Base-by-base conservation (phyloP, 2,888 invertebrate genomes). In the Epirrita christyi region DNA sequence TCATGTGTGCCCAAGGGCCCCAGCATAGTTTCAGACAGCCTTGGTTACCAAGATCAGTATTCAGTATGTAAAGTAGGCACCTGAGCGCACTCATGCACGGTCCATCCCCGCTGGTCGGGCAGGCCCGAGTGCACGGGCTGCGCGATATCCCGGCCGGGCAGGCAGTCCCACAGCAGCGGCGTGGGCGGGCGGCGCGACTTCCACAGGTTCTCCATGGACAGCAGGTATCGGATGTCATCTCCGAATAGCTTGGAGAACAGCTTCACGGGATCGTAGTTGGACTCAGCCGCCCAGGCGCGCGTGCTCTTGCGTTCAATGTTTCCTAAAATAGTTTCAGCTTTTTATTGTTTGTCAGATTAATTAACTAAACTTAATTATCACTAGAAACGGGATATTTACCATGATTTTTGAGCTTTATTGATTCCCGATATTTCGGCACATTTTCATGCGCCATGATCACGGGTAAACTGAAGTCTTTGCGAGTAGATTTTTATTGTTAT, bases 141-240 rank as follows among this genome's bases (percentile, higher is more conserved):
- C 11, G 88, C 53, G 1, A 73, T 86, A 66, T 93, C 93, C 75
- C 93, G 90, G 46, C 94, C 92, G 0, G 94, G 93, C 48, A 96
- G 88, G 55, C 93, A 92, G 41, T 94, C 92, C 95, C 96, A 97
- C 40, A 93, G 89, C 42, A 98, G 83, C 0, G 98, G 98, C 1
- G 93, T 94, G 0, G 99, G 99, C 0, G 97, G 94, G 68, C 95
- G 94, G 28, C 99, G 94, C 57, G 95, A 96, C 85, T 97, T 97
- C 99, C 99, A 99, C 51, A 99, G 90, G 80, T 98, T 97, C 70
- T 96, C 95, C 99, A 99, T 99, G 2, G 95, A 96, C 55, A 99
- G 88, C 63, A 99, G 93, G 84, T 99, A 99, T 60, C 96, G 95
- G 51, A 99, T 98, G 82, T 99, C 99, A 80, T 98, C 97, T 61